Evolutionary conservation across 2,797 vertebrate species (phyloP).

Genomic region (Melanogrammus aeglefinus): DNA sequence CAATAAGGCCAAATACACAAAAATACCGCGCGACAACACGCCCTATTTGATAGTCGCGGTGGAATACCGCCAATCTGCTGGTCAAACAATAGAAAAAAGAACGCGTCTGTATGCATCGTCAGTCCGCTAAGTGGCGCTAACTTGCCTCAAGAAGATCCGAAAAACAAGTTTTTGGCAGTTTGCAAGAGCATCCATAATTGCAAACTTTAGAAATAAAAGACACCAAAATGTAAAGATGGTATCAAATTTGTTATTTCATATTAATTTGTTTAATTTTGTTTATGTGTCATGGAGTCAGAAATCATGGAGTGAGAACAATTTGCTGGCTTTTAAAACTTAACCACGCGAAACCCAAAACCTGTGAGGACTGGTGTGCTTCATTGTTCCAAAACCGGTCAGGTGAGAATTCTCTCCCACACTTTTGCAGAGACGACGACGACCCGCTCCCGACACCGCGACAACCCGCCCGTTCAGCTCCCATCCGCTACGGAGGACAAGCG

Average conservation of each 20-base stretch:
- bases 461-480: slow-evolving; percentile 45
- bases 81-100: slow-evolving; percentile 17
- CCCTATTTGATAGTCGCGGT: slow-evolving; percentile 36
- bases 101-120: not conserved
- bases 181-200: too few species aligned
- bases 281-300: too few species aligned
- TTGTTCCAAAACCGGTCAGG: slow-evolving; percentile 68
- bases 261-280: too few species aligned
- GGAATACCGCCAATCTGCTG: slow-evolving; percentile 70
- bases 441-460: slow-evolving; percentile 22
- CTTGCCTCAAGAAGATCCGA: not conserved
- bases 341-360: slow-evolving; percentile 47
- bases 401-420: slow-evolving; percentile 42
- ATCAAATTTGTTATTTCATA: not conserved
- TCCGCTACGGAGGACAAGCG: slow-evolving; percentile 69
- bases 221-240: too few species aligned
- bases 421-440: not conserved
- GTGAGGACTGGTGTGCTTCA: slow-evolving; percentile 13
- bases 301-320: too few species aligned
- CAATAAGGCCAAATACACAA: not conserved
- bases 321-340: slow-evolving; percentile 27
- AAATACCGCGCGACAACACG: too few species aligned
- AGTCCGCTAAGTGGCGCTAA: slow-evolving; percentile 35
- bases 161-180: not conserved
- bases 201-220: not conserved